Conservation (phyloP, 2,888 invertebrate species). For the Elysia crispata region DNA sequence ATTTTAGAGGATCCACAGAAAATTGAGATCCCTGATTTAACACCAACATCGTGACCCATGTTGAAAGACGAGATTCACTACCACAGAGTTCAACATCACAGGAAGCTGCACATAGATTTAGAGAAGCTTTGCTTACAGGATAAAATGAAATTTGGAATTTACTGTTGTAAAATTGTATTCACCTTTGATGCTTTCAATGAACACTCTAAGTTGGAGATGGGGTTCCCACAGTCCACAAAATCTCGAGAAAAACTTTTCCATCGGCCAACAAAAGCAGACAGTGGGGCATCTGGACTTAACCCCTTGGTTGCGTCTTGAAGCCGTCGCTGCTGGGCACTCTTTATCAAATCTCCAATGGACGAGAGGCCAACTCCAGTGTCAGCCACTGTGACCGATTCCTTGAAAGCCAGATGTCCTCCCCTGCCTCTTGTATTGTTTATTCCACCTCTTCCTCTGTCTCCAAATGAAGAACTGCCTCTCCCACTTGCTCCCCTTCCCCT, state of each 20-base stretch:
- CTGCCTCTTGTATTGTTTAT: not conserved
- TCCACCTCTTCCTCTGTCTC: not conserved
- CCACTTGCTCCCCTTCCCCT: not conserved
- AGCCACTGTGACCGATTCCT: not conserved
- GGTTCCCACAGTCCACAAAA: conserved; percentile 41
- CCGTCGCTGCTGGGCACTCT: conserved; percentile 1
- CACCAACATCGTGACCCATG: no score
- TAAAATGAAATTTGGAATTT: no score
- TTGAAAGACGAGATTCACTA: no score
- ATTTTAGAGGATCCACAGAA: no score
- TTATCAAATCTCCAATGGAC: not conserved
- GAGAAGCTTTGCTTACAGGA: no score
- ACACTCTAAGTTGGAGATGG: conserved; percentile 42
- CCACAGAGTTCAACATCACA: no score
- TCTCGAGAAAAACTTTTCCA: conserved; percentile 35
- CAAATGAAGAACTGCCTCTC: not conserved
- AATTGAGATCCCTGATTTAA: no score
- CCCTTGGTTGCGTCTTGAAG: not conserved
- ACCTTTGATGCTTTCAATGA: conserved; percentile 46
- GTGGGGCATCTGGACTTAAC: not conserved
- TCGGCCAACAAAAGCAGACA: not conserved
- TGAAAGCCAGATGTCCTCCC: not conserved
- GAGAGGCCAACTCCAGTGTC: not conserved
- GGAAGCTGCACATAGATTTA: no score
- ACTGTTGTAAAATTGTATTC: no score